Evolutionary conservation across 2,113 vertebrate genomes (phyloP), one percentile per base, ranked within the genome.

Genomic region (Marcusenius ussheri): DNA sequence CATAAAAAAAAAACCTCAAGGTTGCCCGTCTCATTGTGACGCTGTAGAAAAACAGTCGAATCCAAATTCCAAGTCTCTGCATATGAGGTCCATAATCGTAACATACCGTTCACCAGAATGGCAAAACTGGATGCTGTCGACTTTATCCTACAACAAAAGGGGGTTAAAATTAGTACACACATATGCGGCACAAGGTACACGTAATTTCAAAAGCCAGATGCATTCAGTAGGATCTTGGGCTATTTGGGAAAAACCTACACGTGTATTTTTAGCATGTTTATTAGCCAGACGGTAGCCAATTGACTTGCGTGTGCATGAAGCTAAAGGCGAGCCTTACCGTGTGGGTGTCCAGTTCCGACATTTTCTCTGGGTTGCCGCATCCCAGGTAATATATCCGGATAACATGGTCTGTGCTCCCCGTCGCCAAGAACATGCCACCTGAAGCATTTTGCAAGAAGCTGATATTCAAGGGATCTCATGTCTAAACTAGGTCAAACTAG

Each of bases 361-460:
- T 96, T 95, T 97, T 99, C 93, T 98, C 97, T 66, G 98, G 98
- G 91, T 92, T 96, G 93, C 98, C 98, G 92, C 96, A 96, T 88
- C 98, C 98, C 95, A 99, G 93, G 94, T 97, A 99, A 92, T 99
- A 99, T 94, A 99, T 97, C 93, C 98, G 96, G 94, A 99, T 99
- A 91, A 98, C 95, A 91, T 99, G 97, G 94, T 99, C 98, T 89
- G 98, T 99, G 93, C 98, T 99, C 87, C 98, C 98, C 91, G 98
- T 98, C 90, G 97, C 98, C 94, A 99, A 94, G 93, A 99, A 99
- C 94, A 98, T 98, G 39, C 98, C 98, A 94, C 98, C 98, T 99
- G 93, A 66, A 93, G 94, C 53, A 83, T 70, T 53, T 91, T 89
- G 56, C 53, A 88, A 74, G 90, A 92, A 91, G 35, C 17, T 31